Evolutionary conservation across 2,888 invertebrate species (phyloP), one percentile per base, ranked within the genome.

Genomic region (Drosophila koepferae): DNA sequence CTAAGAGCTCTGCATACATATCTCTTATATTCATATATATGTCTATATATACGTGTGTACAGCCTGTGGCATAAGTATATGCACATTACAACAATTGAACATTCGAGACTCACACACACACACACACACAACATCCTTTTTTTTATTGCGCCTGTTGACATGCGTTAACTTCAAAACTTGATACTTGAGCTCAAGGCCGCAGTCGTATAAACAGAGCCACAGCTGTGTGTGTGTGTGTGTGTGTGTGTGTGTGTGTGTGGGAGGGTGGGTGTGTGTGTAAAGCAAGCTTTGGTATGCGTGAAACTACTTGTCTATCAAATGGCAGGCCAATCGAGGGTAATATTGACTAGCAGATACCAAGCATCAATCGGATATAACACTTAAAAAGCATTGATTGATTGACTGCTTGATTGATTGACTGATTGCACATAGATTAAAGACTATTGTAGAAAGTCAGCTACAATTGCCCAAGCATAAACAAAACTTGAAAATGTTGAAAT

Each of bases 141-240:
- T 65, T 67, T 20, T 43, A 60, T 51, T 54, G 54, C 36, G 66
- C 59, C 53, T 53, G 41, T 67, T 70, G 48, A 67, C 60, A 51
- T 56, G 63, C 71, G 71, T 69, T 69, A 20, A 58, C 54, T 77
- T 73, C 49, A 64, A 63, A 68, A 78, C 66, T 66, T 75, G 78
- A 80, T 80, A 71, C 59, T 58, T 46, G 46, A 28, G 64, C 69
- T 69, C 77, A 81, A 82, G 81, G 82, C 55, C 81, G 61, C 46
- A 41, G 31, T 49, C 43, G 10, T 46, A 53, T 12, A 40, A n/a
- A 28, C 48, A 20, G 48, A 31, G 31, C 51, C 14, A 46, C 44
- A 46, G n/a, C 23, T 23, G 40, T 16, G 38, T 7, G 38, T 40
- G 31, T 20, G 60, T 9, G n/a, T 58, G 12, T 36, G 60, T 23